phyloP scores from a whole-genome alignment of 1,140 invertebrate species.

The Cydia splendana region DNA sequence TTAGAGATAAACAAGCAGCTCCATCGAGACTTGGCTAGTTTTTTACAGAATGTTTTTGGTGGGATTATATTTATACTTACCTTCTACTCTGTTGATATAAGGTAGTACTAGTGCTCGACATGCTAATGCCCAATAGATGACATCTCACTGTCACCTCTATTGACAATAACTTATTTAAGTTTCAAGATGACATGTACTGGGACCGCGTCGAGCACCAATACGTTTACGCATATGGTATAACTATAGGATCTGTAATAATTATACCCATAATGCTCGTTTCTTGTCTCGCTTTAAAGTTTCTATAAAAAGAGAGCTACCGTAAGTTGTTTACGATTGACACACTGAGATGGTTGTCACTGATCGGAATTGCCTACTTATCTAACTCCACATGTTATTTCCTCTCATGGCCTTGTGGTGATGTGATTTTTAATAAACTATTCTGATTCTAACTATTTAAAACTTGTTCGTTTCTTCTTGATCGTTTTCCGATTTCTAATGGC shows the following conservation, averaged over 20 bases:
- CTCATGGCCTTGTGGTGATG: conserved; percentile 6
- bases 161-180: no score
- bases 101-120: no score
- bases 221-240: background rate
- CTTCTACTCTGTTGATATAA: background rate
- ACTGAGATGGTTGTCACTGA: conserved; percentile 8
- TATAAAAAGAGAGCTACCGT: conserved; percentile 1
- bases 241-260: background rate
- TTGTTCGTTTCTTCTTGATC: conserved; percentile 40
- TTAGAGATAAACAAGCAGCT: no score
- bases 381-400: conserved; percentile 16
- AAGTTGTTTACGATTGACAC: conserved; percentile 16
- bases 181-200: no score
- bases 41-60: no score
- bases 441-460: background rate
- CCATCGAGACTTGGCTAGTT: no score
- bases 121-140: no score
- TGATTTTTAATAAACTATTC: conserved; percentile 18
- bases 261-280: background rate
- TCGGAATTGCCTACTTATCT: conserved; percentile 9
- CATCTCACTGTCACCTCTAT: no score
- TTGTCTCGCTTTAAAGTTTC: background rate
- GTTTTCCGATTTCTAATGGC: conserved; percentile 69
- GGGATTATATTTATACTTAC: background rate
- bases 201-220: no score